Evolutionary conservation across 2,888 invertebrate species (phyloP), one percentile per base, ranked within the genome.

Genomic region (Caenorhabditis imperialis): DNA sequence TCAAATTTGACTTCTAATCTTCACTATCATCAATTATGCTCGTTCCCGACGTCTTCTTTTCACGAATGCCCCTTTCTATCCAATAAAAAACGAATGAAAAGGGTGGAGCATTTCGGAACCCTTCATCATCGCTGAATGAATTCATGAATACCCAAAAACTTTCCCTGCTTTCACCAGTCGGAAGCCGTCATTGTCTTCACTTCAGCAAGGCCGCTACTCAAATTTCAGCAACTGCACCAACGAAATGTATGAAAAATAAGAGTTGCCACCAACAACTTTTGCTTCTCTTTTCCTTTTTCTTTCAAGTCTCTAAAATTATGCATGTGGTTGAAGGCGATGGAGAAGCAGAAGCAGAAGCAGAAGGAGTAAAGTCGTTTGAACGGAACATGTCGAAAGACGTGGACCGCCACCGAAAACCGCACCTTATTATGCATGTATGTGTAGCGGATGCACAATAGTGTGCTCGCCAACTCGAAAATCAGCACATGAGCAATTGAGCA

Each of bases 341-440:
- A 44, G 45, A 37, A 37, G 47, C 38, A 35, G 23, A 50, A 44
- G 44, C 44, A 44, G 22, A n/a, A n/a, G n/a, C n/a, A n/a, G n/a
- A n/a, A n/a, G 27, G 27, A 57, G 57, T 67, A 67, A 67, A 67
- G 67, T 67, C 57, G 67, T 62, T 71, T 54, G 53, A 69, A 69
- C 58, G 69, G 70, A 71, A 71, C 70, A 61, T 58, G 51, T 51
- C 51, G 61, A 40, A 58, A 42, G 38, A 27, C 51, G 20, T 40
- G 44, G 61, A 42, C 54, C 22, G 35, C 50, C 61, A 55, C 61
- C 54, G 61, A 71, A 60, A 60, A 61, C 61, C 42, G 55, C 70
- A 71, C 70, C 70, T 71, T 71, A 71, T 71, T 71, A 71, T 71
- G 61, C 70, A 71, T 71, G 70, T 67, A 67, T 67, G 67, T 67